Conservation (phyloP, 2,888 invertebrate genomes). For the Drosophila algonquin region DNA sequence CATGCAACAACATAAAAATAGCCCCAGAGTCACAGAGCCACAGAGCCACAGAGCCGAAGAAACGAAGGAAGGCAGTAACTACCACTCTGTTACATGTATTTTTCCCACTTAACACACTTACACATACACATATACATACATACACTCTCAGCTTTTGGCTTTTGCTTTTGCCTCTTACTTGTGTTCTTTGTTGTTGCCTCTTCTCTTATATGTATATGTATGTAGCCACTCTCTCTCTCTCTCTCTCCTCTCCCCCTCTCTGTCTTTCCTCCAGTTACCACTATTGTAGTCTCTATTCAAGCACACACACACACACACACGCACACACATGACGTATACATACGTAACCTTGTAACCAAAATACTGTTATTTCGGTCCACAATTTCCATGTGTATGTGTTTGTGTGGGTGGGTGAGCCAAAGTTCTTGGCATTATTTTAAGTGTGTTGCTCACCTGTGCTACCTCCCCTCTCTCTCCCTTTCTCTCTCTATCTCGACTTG, state of each 20-base stretch:
- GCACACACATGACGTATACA: conserved; percentile 19
- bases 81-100: conserved; percentile 63
- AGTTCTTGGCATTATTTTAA: conserved; percentile 76
- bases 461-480: conserved; percentile 20
- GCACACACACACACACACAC: conserved; percentile 34
- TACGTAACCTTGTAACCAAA: conserved; percentile 80
- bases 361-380: conserved; percentile 78
- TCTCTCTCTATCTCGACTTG: conserved; percentile 45
- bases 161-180: conserved; percentile 58
- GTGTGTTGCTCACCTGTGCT: conserved; percentile 68
- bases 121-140: conserved; percentile 43
- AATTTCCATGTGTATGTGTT: conserved; percentile 48
- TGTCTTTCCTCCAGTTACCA: conserved; percentile 49
- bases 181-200: conserved; percentile 50
- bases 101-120: conserved; percentile 74
- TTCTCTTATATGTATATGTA: conserved; percentile 2
- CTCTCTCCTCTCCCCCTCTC: neutral
- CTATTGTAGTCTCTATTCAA: conserved; percentile 58
- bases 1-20: conserved; percentile 52
- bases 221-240: neutral
- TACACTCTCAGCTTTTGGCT: conserved; percentile 49
- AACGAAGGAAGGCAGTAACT: conserved; percentile 33
- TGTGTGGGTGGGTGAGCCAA: conserved; percentile 48
- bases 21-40: conserved; percentile 23
- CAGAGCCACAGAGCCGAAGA: neutral